A percentile compares a stretch with the other conserved stretches of the same genome.
Evolutionary conservation across 2,888 invertebrate species (phyloP).

Genomic region (Trichogramma evanescens): DNA sequence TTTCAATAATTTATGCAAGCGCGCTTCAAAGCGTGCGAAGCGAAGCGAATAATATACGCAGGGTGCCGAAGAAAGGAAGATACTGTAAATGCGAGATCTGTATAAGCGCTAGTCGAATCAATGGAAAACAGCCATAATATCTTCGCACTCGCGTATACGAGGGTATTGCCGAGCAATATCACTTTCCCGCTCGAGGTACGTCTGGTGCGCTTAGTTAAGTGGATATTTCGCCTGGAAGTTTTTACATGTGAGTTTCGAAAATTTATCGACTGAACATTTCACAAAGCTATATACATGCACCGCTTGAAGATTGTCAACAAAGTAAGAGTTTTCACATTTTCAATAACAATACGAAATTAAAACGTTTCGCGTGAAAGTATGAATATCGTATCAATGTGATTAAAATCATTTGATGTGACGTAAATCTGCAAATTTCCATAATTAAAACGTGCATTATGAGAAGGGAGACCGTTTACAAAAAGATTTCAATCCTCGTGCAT

Average conservation of each 20-base stretch:
- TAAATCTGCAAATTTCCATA: too few species aligned
- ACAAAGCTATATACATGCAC: too few species aligned
- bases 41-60: neutral
- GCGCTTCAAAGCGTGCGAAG: conserved; percentile 24
- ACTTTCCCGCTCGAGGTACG: conserved; percentile 26
- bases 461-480: too few species aligned
- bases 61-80: neutral
- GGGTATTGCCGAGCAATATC: conserved; percentile 43
- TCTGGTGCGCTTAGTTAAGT: conserved; percentile 9
- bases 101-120: conserved; percentile 30
- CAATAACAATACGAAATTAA: too few species aligned
- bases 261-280: neutral
- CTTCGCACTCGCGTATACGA: conserved; percentile 21
- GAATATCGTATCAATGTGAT: too few species aligned
- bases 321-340: too few species aligned
- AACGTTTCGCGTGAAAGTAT: too few species aligned
- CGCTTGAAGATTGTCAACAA: too few species aligned
- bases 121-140: conserved; percentile 31
- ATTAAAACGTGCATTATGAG: too few species aligned
- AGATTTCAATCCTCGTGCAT: too few species aligned
- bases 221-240: conserved; percentile 24
- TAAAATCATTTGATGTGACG: too few species aligned
- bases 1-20: conserved; percentile 35
- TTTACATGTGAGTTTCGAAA: conserved; percentile 1
- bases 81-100: neutral